Evolutionary conservation across 2,113 vertebrate species (phyloP), one percentile per base, ranked within the genome.

Genomic region (Tragelaphus scriptus): DNA sequence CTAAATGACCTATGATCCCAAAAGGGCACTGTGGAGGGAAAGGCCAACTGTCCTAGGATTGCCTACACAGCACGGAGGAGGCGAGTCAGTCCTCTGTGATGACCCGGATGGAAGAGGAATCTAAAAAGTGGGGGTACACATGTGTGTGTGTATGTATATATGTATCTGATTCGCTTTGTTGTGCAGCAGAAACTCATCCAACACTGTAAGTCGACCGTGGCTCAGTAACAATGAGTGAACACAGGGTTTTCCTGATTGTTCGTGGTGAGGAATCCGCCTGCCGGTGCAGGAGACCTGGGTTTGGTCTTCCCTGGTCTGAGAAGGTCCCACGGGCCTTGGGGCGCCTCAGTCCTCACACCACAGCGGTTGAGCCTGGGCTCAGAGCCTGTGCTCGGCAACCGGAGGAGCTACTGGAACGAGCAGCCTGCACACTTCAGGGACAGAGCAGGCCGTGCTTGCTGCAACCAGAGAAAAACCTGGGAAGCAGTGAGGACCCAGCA

Each of bases 141-240:
- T 4, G 28, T 3, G 14, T 16, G 28, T 3, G 14, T 16, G 28
- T 7, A 2, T 2, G 7, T 8, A 7, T 14, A 3, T 0, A 9
- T 0, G 1, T n/a, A 1, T 10, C 8, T n/a, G 63, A 68, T n/a
- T n/a, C 32, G 5, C 63, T n/a, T n/a, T n/a, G 63, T 2, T 9
- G 16, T 19, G 6, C 61, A 10, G 32, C 17, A n/a, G 63, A 68
- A n/a, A 19, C 16, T 9, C 0, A 68, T 19, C 16, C 63, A 1
- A 8, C 63, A 4, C 30, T 65, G 14, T 32, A 8, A 65, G 30
- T 17, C 30, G 16, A 19, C 63, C 63, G 9, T 17, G 9, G 16
- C 15, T 68, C 63, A n/a, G 9, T 5, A 5, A 17, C 19, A n/a
- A n/a, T 19, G 65, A 68, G 17, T 10, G 65, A 17, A 19, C 8